Conservation (phyloP, 2,797 vertebrate species). For the Catamblyrhynchus diadema region DNA sequence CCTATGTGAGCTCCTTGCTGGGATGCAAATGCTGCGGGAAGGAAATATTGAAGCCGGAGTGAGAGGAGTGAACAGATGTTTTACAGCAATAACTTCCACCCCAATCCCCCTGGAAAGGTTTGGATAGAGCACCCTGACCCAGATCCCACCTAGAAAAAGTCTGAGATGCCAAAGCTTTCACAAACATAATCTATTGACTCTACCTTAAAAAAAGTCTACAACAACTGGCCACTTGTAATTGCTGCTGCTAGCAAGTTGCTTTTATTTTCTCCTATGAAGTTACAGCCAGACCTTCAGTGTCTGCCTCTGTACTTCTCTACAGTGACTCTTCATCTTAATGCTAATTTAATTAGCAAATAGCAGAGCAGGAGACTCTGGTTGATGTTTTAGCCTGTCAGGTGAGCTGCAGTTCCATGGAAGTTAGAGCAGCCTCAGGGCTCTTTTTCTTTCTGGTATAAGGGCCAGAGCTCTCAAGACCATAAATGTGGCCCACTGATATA, state of each 20-base stretch:
- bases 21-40: neutral
- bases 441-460: neutral
- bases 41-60: neutral
- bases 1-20: neutral
- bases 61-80: neutral
- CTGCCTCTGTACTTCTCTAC: neutral
- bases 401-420: neutral
- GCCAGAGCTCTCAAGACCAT: neutral
- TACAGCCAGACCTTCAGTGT: neutral
- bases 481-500: neutral
- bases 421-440: neutral
- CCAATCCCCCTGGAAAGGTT: neutral
- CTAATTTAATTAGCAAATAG: neutral
- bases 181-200: neutral
- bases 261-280: neutral
- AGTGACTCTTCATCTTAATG: neutral
- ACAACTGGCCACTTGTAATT: neutral
- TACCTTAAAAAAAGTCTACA: neutral
- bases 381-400: neutral
- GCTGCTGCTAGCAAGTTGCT: neutral
- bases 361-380: neutral
- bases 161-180: neutral
- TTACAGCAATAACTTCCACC: neutral
- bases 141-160: neutral
- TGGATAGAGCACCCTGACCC: neutral